Evolutionary conservation across 2,797 vertebrate species (phyloP), one percentile per base, ranked within the genome.

Genomic region (Tadarida brasiliensis): DNA sequence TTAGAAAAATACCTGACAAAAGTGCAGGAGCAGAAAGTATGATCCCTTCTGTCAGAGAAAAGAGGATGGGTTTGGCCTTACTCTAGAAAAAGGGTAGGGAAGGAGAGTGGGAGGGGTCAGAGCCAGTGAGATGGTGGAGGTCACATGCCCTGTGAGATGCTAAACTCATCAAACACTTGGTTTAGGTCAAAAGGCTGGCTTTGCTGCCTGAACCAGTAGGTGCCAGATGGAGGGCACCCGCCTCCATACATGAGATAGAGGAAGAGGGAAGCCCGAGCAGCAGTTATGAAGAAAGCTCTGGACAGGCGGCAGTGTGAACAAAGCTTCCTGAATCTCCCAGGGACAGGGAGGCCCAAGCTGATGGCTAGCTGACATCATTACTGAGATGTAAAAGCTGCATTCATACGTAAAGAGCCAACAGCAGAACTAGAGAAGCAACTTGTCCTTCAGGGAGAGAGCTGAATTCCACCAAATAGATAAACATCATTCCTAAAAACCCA

Each of bases 1-100:
- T 78, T 82, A 81, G 89, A 89, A 96, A 96, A 76, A 90, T 49
- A 80, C 3, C 20, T 57, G 44, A 89, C 16, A 35, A 78, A 56
- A 56, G 30, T 59, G 1, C 17, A 39, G 7, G 44, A 22, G 11
- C 39, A 51, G 67, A 61, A 91, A 87, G 35, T 22, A 84, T 8
- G 47, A 28, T 44, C 56, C 28, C n/a, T 47, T 68, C 22, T 76
- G 22, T n/a, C n/a, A 96, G 68, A 77, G 22, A 85, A 16, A 24
- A 88, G 59, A 86, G 15, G 67, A 28, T 33, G 11, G 9, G 5
- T 47, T 68, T 49, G 30, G 70, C 3, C 15, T 30, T 86, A 49
- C 28, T 84, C 30, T n/a, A 57, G 71, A 49, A 70, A 68, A 86
- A 7, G 26, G 10, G 22, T 3, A 54, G 22, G 6, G 22, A 61